Evolutionary conservation across 2,797 vertebrate genomes (phyloP).

Genomic region (Clarias pachynema): DNA sequence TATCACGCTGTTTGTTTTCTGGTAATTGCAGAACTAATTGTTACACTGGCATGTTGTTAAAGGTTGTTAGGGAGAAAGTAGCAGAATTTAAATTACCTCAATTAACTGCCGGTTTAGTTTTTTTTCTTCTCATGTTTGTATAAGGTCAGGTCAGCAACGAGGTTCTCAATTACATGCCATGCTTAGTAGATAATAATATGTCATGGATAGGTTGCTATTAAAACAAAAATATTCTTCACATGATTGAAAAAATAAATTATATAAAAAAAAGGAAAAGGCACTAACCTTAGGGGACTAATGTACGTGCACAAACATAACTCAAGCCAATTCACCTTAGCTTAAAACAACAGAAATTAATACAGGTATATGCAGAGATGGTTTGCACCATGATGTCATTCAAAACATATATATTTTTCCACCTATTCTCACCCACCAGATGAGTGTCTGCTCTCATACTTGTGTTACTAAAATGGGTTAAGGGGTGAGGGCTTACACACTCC

Average conservation of each 20-base stretch:
- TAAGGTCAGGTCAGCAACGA: constrained; percentile 23
- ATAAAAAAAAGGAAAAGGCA: neutral
- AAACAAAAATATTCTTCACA: neutral
- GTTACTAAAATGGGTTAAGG: too few species aligned
- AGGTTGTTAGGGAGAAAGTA: constrained; percentile 8
- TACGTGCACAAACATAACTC: neutral
- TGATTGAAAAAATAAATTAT: neutral
- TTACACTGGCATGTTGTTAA: constrained; percentile 31
- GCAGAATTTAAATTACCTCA: constrained; percentile 38
- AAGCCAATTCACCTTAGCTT: neutral
- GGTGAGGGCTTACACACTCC: too few species aligned
- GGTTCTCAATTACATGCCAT: constrained; percentile 11
- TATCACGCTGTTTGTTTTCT: constrained; percentile 35
- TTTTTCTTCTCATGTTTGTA: constrained; percentile 4
- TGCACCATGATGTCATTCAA: neutral
- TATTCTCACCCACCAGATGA: neutral
- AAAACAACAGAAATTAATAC: neutral
- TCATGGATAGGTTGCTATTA: neutral
- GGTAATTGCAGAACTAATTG: constrained; percentile 34
- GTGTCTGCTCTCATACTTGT: too few species aligned
- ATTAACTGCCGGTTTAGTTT: constrained; percentile 16
- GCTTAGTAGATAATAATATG: neutral
- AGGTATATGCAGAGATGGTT: neutral
- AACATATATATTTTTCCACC: neutral
- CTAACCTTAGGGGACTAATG: neutral